These are phyloP conservation scores for Pantherophis guttatus DNA, from an alignment of 2,113 vertebrate genomes.

Conservation along the genomic window DNA sequence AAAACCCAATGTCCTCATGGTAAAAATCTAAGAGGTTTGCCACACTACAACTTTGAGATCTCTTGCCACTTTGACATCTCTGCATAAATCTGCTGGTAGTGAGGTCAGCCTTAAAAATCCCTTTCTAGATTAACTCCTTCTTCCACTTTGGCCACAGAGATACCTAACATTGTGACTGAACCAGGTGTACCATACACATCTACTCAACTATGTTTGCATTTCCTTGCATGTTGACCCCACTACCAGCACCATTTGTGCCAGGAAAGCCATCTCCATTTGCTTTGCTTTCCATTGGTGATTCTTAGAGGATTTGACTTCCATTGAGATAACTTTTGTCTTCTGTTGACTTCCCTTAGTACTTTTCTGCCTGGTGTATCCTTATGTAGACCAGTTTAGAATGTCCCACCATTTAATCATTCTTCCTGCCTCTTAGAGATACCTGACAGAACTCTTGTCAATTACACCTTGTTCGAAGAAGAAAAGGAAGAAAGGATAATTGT, in stretches of 20 bases:
- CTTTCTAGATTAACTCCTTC: background rate
- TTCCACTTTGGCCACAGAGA: background rate
- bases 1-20: background rate
- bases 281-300: background rate
- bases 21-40: background rate
- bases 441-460: background rate
- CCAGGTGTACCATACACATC: background rate
- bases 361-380: background rate
- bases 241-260: background rate
- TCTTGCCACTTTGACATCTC: background rate
- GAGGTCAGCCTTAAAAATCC: background rate
- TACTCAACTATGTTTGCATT: background rate
- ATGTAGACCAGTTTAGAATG: too few relatives aligned
- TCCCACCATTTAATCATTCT: too few relatives aligned
- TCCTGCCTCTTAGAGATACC: too few relatives aligned
- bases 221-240: background rate
- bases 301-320: background rate
- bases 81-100: background rate
- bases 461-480: background rate
- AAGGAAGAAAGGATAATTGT: background rate
- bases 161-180: background rate
- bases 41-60: background rate
- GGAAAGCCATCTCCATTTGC: background rate
- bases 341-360: background rate
- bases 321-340: background rate